Base-by-base conservation (phyloP, 2,888 invertebrate species). In the Periphyllus acericola region DNA sequence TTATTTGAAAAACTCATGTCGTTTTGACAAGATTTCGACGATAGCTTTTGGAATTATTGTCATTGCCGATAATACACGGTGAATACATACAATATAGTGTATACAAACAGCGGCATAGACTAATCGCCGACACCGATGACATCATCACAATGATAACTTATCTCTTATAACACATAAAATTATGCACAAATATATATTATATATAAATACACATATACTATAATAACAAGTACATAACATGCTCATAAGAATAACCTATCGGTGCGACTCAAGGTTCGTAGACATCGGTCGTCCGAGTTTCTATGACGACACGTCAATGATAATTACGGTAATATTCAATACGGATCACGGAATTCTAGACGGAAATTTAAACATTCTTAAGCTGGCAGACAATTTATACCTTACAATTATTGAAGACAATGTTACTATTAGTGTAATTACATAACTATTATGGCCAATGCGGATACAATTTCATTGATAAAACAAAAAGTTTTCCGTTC, bases 241-340 rank as follows among this genome's bases (percentile, higher is more conserved):
- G 74, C 60, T 29, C 3, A 36, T 36, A 36, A 36, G 6, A 83
- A 83, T 84, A 84, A 84, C 46, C 75, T 32, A 84, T 84, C 29
- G 40, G 46, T 66, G 9, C 32, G 29, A 83, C 25, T 83, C 83
- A 83, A 83, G 75, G 75, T 83, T 21, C 60, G 29, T 5, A 60
- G 55, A 14, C 29, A 72, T 21, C 17, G n/a, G 34, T n/a, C 55
- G 14, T 1, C 52, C 9, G 25, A 14, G 11, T n/a, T 29, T n/a
- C 46, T 72, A 55, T 83, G 72, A 83, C 81, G 19, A 72, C 34
- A 46, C 32, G 34, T 34, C 25, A 34, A 40, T 55, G 9, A 34
- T 25, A 36, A 40, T 66, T 81, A 84, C 32, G 29, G 36, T 74
- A 55, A 74, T 60, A 80, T 25, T 60, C 36, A 83, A 74, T 74